These are phyloP conservation scores for Erythrocercus mccallii DNA, from an alignment of 2,113 vertebrate species.

Conservation along the genomic window DNA sequence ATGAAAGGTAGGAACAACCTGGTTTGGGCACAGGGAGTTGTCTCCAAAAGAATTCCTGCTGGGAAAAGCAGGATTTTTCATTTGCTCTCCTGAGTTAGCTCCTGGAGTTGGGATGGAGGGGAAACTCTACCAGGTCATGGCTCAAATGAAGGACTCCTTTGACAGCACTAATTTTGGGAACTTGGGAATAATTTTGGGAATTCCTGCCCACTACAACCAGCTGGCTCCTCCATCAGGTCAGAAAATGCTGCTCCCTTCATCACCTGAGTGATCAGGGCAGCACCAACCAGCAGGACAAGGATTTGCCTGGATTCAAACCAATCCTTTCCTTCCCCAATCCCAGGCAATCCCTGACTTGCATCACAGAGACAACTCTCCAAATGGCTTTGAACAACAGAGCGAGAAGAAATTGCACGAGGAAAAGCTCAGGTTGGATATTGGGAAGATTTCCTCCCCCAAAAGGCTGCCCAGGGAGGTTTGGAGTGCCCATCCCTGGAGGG, in stretches of 20 bases:
- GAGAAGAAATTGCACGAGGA: not conserved
- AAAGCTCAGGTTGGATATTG: not conserved
- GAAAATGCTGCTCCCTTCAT: not conserved
- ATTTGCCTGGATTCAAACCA: not conserved
- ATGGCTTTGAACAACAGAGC: not conserved
- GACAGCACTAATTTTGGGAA: not conserved
- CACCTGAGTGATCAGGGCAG: not conserved
- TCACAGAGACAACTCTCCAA: not conserved
- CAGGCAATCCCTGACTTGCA: not conserved
- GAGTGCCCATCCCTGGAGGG: not conserved
- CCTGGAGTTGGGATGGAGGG: not conserved
- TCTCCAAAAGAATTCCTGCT: not conserved
- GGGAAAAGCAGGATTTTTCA: fast-evolving
- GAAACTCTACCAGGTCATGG: not conserved
- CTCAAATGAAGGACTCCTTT: not conserved
- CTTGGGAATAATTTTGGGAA: not conserved
- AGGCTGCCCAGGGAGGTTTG: not conserved
- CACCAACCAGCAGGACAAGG: not conserved
- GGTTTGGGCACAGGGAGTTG: not conserved
- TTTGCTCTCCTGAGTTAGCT: not conserved
- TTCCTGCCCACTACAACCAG: not conserved
- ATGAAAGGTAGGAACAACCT: not conserved
- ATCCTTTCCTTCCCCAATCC: not conserved
- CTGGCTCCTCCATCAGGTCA: not conserved
- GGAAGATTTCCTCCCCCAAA: not conserved